These are phyloP conservation scores for Brachyhypopomus gauderio DNA, from an alignment of 2,113 vertebrate genomes.

Conservation along the genomic window DNA sequence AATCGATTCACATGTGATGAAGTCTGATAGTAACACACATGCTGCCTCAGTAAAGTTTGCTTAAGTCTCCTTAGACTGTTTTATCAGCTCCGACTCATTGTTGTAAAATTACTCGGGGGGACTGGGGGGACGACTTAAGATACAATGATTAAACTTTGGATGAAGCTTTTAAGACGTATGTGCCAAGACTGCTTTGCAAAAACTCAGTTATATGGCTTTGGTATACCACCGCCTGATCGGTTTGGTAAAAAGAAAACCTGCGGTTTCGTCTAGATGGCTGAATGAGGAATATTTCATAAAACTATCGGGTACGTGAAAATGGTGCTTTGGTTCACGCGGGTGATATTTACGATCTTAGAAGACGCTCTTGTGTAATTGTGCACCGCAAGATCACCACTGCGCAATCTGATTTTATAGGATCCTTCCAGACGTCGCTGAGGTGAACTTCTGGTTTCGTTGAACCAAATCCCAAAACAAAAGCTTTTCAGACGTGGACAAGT, in stretches of 20 bases:
- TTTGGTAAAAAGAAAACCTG: slow-evolving; percentile 66
- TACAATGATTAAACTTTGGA: too few relatives aligned
- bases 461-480: slow-evolving; percentile 32
- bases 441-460: slow-evolving; percentile 27
- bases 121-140: too few relatives aligned
- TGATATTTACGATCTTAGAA: neutral
- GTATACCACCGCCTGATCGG: slow-evolving; percentile 65
- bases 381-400: slow-evolving; percentile 10
- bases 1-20: too few relatives aligned
- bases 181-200: neutral
- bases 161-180: too few relatives aligned
- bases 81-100: too few relatives aligned
- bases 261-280: slow-evolving; percentile 58
- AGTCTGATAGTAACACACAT: too few relatives aligned
- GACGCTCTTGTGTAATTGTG: slow-evolving; percentile 31
- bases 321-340: neutral
- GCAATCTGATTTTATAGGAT: slow-evolving; percentile 25
- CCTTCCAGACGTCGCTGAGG: slow-evolving; percentile 38
- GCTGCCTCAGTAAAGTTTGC: too few relatives aligned
- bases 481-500: slow-evolving; percentile 8
- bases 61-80: too few relatives aligned
- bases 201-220: neutral
- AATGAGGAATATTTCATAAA: slow-evolving; percentile 30
- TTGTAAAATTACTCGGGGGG: too few relatives aligned
- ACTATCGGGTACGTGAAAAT: slow-evolving; percentile 33